phyloP scores from a whole-genome alignment of 37 sponge, comb jelly and placozoan species.

The Trichoplax adhaerens region DNA sequence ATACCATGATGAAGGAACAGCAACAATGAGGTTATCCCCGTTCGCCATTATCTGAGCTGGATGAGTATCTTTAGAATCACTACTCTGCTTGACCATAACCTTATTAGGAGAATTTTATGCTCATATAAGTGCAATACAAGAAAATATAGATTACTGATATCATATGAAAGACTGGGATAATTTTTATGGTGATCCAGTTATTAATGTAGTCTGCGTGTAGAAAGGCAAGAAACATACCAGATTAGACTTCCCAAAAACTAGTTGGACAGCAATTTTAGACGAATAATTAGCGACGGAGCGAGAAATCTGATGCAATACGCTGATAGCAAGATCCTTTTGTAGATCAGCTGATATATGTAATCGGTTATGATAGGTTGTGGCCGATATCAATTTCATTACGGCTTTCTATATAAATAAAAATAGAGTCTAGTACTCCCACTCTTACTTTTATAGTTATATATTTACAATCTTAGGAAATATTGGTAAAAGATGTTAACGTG shows the following conservation, averaged over 20 bases:
- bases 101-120: neutral
- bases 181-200: no score
- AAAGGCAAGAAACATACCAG: conserved; percentile 18
- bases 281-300: conserved; percentile 52
- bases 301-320: conserved; percentile 44
- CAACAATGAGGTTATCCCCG: conserved; percentile 16
- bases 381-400: no score
- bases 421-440: no score
- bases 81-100: conserved; percentile 33
- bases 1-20: conserved; percentile 38
- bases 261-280: conserved; percentile 64
- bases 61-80: conserved; percentile 15
- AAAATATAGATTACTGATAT: neutral
- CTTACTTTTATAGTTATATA: no score
- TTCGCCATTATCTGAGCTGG: conserved; percentile 19
- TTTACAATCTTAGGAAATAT: no score
- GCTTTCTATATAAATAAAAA: no score
- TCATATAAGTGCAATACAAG: neutral
- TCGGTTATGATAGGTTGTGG: no score
- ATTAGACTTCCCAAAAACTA: conserved; percentile 63
- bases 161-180: neutral
- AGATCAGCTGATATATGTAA: no score
- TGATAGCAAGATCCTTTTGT: conserved; percentile 27
- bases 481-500: no score
- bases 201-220: no score